Evolutionary conservation across 2,888 invertebrate species (phyloP).

Genomic region (Heliothis peltigera): DNA sequence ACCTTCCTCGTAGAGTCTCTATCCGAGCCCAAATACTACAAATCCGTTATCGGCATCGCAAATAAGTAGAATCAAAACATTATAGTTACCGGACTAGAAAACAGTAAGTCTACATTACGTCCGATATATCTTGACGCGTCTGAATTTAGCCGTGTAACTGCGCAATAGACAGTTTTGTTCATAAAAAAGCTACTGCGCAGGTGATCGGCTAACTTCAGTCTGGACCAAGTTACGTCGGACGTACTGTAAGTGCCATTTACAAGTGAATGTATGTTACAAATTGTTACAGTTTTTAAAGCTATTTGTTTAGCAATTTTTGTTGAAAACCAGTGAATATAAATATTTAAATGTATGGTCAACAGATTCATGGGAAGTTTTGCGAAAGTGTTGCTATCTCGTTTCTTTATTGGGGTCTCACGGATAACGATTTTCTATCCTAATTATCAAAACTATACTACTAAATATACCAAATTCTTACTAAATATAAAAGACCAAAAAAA

Average conservation of each 20-base stretch:
- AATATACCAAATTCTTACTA: too few relatives aligned
- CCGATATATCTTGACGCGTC: too few relatives aligned
- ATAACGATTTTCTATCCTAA: too few relatives aligned
- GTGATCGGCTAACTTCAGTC: too few relatives aligned
- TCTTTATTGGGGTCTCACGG: too few relatives aligned
- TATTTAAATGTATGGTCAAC: not conserved
- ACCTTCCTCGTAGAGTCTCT: slow-evolving; percentile 93
- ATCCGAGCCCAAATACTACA: slow-evolving; percentile 92
- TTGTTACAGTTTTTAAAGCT: not conserved
- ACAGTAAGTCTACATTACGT: not conserved
- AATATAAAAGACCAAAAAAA: too few relatives aligned
- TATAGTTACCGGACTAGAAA: slow-evolving; percentile 17
- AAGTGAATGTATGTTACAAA: not conserved
- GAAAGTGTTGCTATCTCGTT: not conserved
- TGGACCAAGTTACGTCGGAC: too few relatives aligned
- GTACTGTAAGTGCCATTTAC: slow-evolving; percentile 18
- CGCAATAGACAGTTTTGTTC: too few relatives aligned
- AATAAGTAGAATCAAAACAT: slow-evolving; percentile 63
- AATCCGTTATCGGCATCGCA: slow-evolving; percentile 78
- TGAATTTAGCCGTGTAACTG: too few relatives aligned
- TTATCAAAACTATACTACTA: too few relatives aligned
- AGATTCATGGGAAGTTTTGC: not conserved
- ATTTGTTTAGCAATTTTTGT: not conserved
- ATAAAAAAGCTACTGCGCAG: too few relatives aligned
- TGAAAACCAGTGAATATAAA: not conserved